Base-by-base conservation (phyloP, 2,113 vertebrate genomes). In the Hystrix brachyura region DNA sequence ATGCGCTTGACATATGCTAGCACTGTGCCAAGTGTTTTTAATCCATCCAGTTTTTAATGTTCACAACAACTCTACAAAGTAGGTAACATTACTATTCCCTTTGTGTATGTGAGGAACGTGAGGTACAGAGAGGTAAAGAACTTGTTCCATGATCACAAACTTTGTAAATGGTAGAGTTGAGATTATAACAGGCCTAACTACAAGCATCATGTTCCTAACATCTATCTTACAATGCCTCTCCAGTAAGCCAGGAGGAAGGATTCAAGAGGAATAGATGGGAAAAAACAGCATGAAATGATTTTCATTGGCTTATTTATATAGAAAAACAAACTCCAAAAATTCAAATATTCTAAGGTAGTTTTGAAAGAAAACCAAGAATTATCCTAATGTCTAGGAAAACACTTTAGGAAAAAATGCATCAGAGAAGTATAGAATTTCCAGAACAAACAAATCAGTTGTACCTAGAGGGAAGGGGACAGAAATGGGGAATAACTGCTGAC, bases 311-410 rank as follows among this genome's bases (percentile, higher is more conserved):
- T 95, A 34, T 91, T 95, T 95, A 34, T 53, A 81, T 46, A 87
- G 60, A 71, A 82, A 96, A 89, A 32, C 3, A 95, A 97, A 91
- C 4, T 91, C 46, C 53, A 96, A 55, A 23, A 85, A 81, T 95
- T 48, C 38, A 88, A 78, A 82, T 81, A 95, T 43, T 65, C 34
- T 76, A 94, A 94, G 23, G 17, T 59, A 88, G 17, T 18, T 94
- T 87, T 81, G 55, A 90, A 92, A 95, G 21, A 82, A 93, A 96
- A 67, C 12, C 79, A 38, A 90, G 64, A 94, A 90, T 80, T 89
- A 80, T 65, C 32, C n/a, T 64, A 94, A 89, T 13, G 5, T 79
- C 7, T 86, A 89, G 64, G n/a, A 94, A 96, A 94, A 71, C 0
- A 64, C 29, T 32, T 95, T 87, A 87, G 46, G n/a, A 59, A 67